These are phyloP conservation scores for Burhinus oedicnemus DNA, from an alignment of 2,113 vertebrate species.

Conservation along the genomic window DNA sequence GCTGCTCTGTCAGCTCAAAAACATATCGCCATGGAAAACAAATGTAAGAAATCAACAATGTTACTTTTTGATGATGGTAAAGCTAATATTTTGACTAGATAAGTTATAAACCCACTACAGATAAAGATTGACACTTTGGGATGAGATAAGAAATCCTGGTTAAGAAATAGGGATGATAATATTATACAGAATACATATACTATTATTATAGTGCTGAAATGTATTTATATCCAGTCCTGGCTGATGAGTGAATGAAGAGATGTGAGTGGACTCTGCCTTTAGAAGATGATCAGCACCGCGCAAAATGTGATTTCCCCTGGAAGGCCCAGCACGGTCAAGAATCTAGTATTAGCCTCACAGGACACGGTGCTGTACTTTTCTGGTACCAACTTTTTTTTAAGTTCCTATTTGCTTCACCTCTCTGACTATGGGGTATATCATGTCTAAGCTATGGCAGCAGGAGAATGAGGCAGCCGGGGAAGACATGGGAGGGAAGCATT, in stretches of 20 bases:
- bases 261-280: neutral
- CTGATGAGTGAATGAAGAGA: neutral
- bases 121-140: neutral
- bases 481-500: accelerated
- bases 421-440: neutral
- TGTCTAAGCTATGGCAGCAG: neutral
- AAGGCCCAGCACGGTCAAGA: neutral
- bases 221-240: neutral
- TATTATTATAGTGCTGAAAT: neutral
- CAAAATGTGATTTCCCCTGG: neutral
- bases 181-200: neutral
- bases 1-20: neutral
- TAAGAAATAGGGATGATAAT: neutral
- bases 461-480: neutral
- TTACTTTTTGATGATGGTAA: neutral
- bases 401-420: neutral
- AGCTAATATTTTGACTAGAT: neutral
- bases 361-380: neutral
- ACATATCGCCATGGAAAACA: neutral
- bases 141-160: neutral
- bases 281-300: neutral
- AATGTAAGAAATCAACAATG: neutral
- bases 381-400: neutral
- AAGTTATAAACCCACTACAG: neutral
- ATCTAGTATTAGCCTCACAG: neutral